Percentiles rank a stretch among this genome's conserved stretches.
These are phyloP conservation scores for Mesorhabditis belari DNA, from an alignment of 2,888 invertebrate genomes.

Conservation along the genomic window DNA sequence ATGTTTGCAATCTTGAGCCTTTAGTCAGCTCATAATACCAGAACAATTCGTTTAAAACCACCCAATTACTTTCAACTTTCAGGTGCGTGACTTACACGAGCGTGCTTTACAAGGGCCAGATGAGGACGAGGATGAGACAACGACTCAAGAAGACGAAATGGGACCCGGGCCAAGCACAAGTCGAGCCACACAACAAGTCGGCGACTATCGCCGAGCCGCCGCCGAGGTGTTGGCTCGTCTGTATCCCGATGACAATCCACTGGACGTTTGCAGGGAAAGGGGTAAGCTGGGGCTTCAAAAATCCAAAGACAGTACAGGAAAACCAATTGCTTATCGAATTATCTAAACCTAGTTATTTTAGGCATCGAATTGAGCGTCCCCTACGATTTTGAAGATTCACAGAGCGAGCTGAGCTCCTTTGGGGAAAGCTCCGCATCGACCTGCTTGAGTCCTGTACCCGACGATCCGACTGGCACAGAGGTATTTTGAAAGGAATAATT, in stretches of 20 bases:
- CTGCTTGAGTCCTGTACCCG: conserved; percentile 34
- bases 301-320: neutral
- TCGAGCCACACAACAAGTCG: neutral
- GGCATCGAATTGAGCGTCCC: neutral
- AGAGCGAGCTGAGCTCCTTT: conserved; percentile 28
- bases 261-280: conserved; percentile 41
- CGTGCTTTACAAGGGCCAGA: conserved; percentile 9
- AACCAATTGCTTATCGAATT: neutral
- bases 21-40: no score
- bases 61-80: no score
- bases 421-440: conserved; percentile 30
- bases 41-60: no score
- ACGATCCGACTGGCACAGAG: conserved; percentile 28
- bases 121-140: conserved; percentile 14
- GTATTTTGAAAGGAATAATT: neutral
- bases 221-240: conserved; percentile 47
- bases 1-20: no score
- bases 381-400: conserved; percentile 13
- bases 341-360: neutral
- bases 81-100: neutral
- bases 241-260: conserved; percentile 44
- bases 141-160: conserved; percentile 17
- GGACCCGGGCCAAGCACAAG: conserved; percentile 6
- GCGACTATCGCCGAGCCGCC: conserved; percentile 40
- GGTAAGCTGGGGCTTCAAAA: conserved; percentile 4